phyloP scores from a whole-genome alignment of 1,140 invertebrate species.

The Capitella teleta region DNA sequence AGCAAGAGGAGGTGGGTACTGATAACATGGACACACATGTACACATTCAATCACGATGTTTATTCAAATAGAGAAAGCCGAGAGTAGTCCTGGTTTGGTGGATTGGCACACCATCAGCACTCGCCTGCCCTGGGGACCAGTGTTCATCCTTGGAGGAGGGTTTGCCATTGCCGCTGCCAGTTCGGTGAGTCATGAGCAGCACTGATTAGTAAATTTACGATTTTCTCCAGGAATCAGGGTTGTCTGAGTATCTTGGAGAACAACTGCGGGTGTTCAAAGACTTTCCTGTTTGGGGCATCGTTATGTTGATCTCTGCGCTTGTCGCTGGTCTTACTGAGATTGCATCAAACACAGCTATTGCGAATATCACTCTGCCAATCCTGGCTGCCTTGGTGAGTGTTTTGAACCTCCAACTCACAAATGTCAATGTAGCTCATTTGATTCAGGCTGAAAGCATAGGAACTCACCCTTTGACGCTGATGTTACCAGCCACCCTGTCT shows the following conservation, averaged over 20 bases:
- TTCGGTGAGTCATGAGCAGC: neutral
- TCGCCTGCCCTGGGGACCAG: constrained; percentile 45
- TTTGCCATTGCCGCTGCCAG: constrained; percentile 60
- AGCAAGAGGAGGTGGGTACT: too few relatives aligned
- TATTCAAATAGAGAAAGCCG: neutral
- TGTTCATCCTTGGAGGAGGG: constrained; percentile 57
- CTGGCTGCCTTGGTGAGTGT: constrained; percentile 59
- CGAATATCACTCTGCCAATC: constrained; percentile 69
- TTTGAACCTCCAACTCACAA: too few relatives aligned
- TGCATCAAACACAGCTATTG: constrained; percentile 72
- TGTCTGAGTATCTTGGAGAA: constrained; percentile 61
- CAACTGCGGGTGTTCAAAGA: constrained; percentile 39
- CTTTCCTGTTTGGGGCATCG: constrained; percentile 14
- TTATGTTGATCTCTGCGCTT: neutral
- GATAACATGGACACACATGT: too few relatives aligned
- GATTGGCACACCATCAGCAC: constrained; percentile 39
- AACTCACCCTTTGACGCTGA: constrained; percentile 67
- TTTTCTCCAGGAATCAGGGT: constrained; percentile 49
- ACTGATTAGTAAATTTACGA: too few relatives aligned
- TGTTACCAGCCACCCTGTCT: constrained; percentile 66
- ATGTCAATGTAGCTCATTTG: too few relatives aligned
- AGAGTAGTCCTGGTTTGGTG: constrained; percentile 9
- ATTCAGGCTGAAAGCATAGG: constrained; percentile 36
- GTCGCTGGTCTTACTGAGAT: constrained; percentile 53
- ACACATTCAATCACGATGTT: too few relatives aligned